These are phyloP conservation scores for Chaetogeoica ovagalla DNA, from an alignment of 2,888 invertebrate genomes.

Conservation along the genomic window DNA sequence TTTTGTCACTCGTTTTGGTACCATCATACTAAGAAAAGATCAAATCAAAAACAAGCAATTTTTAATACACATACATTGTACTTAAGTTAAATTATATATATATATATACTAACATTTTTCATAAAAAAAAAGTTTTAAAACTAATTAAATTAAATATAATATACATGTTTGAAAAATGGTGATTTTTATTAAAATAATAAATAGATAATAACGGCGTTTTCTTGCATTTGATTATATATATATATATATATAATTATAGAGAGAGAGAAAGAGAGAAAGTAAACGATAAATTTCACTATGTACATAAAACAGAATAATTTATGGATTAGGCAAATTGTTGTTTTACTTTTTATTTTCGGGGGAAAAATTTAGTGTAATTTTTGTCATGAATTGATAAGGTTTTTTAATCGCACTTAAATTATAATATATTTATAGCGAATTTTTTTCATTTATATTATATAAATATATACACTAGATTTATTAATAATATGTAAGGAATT, in stretches of 20 bases:
- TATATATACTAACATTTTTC: slow-evolving; percentile 34
- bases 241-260: no score
- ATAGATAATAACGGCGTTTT: slow-evolving; percentile 47
- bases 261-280: slow-evolving; percentile 12
- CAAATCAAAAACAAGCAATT: slow-evolving; percentile 46
- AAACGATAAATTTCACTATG: slow-evolving; percentile 44
- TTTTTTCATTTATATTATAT: slow-evolving; percentile 49
- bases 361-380: slow-evolving; percentile 44
- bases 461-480: slow-evolving; percentile 40
- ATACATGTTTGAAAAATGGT: slow-evolving; percentile 28
- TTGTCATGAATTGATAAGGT: slow-evolving; percentile 44
- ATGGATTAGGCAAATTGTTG: slow-evolving; percentile 50
- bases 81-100: slow-evolving; percentile 38
- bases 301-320: slow-evolving; percentile 44
- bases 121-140: not conserved
- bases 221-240: slow-evolving; percentile 30
- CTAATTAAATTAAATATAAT: slow-evolving; percentile 16
- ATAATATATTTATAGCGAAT: slow-evolving; percentile 50
- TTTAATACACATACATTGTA: slow-evolving; percentile 39
- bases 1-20: slow-evolving; percentile 33
- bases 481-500: slow-evolving; percentile 32
- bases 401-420: slow-evolving; percentile 51
- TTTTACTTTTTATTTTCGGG: slow-evolving; percentile 38
- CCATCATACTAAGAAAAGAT: slow-evolving; percentile 32
- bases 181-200: slow-evolving; percentile 35